A percentile compares a stretch with the other conserved stretches of the same genome.
Conservation (phyloP, 2,888 invertebrate genomes). For the Liopterus haemorrhoidalis region DNA sequence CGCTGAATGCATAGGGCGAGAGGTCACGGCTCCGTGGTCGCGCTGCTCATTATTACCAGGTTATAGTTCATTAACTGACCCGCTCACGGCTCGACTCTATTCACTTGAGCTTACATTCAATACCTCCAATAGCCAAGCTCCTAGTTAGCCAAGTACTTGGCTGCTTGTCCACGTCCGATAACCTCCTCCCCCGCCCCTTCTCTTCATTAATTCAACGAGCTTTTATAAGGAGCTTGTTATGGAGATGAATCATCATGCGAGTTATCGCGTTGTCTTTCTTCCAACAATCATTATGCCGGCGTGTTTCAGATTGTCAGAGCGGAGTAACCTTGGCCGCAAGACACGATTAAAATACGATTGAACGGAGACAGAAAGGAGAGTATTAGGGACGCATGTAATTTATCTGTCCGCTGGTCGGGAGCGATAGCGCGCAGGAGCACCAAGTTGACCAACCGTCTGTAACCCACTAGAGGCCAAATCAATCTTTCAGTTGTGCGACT, state of each 20-base stretch:
- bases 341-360: neutral
- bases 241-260: neutral
- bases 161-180: conserved; percentile 1
- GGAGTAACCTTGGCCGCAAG: neutral
- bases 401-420: conserved; percentile 1
- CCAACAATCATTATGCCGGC: neutral
- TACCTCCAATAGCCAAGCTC: no score
- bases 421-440: conserved; percentile 7
- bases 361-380: conserved; percentile 1
- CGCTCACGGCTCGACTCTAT: conserved; percentile 36
- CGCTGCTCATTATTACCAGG: conserved; percentile 42
- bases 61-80: conserved; percentile 44
- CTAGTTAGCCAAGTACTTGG: no score
- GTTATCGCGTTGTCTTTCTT: neutral
- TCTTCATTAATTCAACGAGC: neutral
- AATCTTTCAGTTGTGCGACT: conserved; percentile 36
- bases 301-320: neutral
- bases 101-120: conserved; percentile 14
- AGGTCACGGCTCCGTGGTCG: neutral
- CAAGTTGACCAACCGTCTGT: conserved; percentile 9
- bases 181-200: neutral
- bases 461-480: conserved; percentile 34
- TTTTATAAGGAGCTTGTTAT: neutral
- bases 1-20: neutral
- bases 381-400: conserved; percentile 12